phyloP scores from a whole-genome alignment of 2,797 vertebrate genomes.

The Ataeniobius toweri region DNA sequence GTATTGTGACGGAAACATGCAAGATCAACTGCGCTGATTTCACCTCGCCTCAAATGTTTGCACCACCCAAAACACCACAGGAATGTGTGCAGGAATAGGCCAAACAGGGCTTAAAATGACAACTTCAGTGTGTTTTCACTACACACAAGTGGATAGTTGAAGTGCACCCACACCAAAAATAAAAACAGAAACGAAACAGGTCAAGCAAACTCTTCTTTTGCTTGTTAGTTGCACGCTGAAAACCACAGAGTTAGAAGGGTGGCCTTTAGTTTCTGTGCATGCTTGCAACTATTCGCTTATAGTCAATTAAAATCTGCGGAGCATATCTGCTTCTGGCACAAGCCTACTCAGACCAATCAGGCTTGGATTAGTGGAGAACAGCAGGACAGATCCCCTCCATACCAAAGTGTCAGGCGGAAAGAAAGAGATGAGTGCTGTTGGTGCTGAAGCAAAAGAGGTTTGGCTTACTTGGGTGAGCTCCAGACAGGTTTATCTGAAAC shows the following conservation, averaged over 20 bases:
- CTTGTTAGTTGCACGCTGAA: constrained; percentile 71
- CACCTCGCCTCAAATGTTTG: constrained; percentile 29
- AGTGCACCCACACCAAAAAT: constrained; percentile 61
- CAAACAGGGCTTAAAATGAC: constrained; percentile 35
- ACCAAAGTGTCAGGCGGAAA: constrained; percentile 79
- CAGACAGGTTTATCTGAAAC: constrained; percentile 93
- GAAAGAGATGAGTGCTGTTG: constrained; percentile 73
- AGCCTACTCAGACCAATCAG: constrained; percentile 52
- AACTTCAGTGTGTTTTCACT: constrained; percentile 19
- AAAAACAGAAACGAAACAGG: constrained; percentile 1
- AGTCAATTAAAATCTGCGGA: not conserved
- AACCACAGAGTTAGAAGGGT: constrained; percentile 48
- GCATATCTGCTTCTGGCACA: constrained; percentile 48
- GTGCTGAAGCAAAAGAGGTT: constrained; percentile 79
- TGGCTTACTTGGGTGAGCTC: constrained; percentile 89
- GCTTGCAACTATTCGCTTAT: not conserved
- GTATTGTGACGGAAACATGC: not conserved
- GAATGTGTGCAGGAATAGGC: not conserved
- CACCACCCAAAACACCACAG: not conserved
- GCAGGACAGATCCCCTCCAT: constrained; percentile 83
- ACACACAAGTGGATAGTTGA: constrained; percentile 24
- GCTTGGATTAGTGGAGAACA: constrained; percentile 78
- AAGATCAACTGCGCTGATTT: constrained; percentile 52
- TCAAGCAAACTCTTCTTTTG: constrained; percentile 25
- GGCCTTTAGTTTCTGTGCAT: not conserved